A percentile compares a stretch with the other conserved stretches of the same genome.
Conservation (phyloP, 2,888 invertebrate genomes). For the Melitaea athalia region DNA sequence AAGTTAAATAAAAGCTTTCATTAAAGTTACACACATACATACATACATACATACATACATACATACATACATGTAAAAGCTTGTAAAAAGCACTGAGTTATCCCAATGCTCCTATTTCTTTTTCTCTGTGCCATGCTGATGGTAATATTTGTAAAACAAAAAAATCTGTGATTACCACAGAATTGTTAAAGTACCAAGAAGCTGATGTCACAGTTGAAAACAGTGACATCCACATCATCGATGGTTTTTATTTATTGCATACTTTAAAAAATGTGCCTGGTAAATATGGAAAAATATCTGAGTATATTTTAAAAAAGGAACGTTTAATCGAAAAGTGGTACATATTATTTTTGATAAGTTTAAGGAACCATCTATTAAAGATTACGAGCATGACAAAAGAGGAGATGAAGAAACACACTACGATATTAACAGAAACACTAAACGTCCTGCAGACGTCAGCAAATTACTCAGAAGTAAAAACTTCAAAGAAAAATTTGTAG, state of each 20-base stretch:
- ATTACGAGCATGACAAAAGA: constrained; percentile 31
- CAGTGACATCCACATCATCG: constrained; percentile 35
- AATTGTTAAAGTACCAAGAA: no score
- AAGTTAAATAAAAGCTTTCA: no score
- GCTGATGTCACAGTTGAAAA: constrained; percentile 43
- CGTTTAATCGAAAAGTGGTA: constrained; percentile 30
- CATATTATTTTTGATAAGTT: constrained; percentile 36
- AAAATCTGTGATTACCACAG: no score
- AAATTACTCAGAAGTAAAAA: constrained; percentile 42
- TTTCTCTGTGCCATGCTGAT: constrained; percentile 47
- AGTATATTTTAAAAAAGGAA: constrained; percentile 45
- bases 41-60: no score
- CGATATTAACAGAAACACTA: constrained; percentile 41
- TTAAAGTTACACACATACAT: no score
- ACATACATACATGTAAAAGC: no score
- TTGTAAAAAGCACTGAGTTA: no score
- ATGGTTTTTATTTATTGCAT: constrained; percentile 46
- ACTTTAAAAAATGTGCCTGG: constrained; percentile 44
- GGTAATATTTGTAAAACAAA: constrained; percentile 29
- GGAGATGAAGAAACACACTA: constrained; percentile 38
- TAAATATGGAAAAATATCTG: constrained; percentile 46
- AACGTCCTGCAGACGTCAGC: constrained; percentile 33
- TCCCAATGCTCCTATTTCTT: no score
- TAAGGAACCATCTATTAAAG: constrained; percentile 35
- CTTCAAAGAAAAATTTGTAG: constrained; percentile 43